A percentile compares a stretch with the other conserved stretches of the same genome.
Evolutionary conservation across 2,797 vertebrate genomes (phyloP).

Genomic region (Nothura maculosa): DNA sequence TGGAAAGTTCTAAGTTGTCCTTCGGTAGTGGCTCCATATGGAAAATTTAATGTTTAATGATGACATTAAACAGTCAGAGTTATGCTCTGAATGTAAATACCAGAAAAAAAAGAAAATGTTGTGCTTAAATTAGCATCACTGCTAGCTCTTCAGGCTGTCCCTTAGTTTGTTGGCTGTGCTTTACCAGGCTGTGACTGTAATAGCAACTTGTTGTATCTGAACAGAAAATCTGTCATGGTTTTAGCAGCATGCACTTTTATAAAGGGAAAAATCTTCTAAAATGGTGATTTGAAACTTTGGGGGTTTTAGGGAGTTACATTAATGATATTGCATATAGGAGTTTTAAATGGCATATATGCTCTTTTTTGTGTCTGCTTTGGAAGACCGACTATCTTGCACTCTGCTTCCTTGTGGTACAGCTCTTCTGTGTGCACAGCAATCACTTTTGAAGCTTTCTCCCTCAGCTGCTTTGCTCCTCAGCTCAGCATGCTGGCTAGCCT

Average conservation of each 20-base stretch:
- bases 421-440: neutral
- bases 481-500: neutral
- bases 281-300: neutral
- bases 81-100: constrained; percentile 39
- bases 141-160: neutral
- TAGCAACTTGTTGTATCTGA: neutral
- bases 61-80: neutral
- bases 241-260: neutral
- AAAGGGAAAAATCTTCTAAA: neutral
- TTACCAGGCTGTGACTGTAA: neutral
- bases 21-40: neutral
- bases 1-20: constrained; percentile 7
- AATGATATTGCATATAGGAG: neutral
- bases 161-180: neutral
- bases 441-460: constrained; percentile 12
- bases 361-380: neutral
- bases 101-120: neutral
- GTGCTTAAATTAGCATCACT: constrained; percentile 31
- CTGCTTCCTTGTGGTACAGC: neutral
- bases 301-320: neutral
- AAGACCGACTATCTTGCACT: neutral
- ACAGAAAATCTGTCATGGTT: neutral
- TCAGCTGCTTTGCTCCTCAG: neutral
- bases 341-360: neutral
- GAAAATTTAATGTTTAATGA: constrained; percentile 6